These are phyloP conservation scores for Eumaeus atala DNA, from an alignment of 1,140 invertebrate genomes.

Conservation along the genomic window DNA sequence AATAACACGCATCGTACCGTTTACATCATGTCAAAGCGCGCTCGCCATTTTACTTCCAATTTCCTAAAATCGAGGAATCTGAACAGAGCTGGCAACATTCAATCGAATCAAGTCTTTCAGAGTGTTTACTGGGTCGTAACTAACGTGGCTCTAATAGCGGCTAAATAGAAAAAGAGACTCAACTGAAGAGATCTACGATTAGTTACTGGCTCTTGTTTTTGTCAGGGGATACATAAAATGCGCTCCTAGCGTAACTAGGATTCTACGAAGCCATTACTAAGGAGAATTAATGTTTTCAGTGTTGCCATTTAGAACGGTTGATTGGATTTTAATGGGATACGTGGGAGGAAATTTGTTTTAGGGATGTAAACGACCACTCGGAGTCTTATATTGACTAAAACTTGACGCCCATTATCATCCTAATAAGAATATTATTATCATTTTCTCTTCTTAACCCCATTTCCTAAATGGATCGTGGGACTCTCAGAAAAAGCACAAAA, in stretches of 20 bases:
- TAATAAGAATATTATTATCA: too few relatives aligned
- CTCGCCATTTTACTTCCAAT: slow-evolving; percentile 5
- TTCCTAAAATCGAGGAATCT: slow-evolving; percentile 6
- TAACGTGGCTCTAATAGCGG: slow-evolving; percentile 21
- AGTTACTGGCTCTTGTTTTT: slow-evolving; percentile 19
- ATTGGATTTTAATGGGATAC: too few relatives aligned
- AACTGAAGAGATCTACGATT: slow-evolving; percentile 7
- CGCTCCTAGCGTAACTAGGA: background rate
- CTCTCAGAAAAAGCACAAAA: too few relatives aligned
- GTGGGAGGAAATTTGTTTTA: too few relatives aligned
- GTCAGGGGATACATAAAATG: slow-evolving; percentile 12
- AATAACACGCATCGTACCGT: background rate
- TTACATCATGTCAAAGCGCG: background rate
- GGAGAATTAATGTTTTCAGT: too few relatives aligned
- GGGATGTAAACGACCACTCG: too few relatives aligned
- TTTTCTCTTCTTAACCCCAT: too few relatives aligned
- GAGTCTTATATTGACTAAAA: too few relatives aligned
- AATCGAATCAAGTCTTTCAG: slow-evolving; percentile 13
- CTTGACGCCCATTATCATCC: too few relatives aligned
- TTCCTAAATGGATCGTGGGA: too few relatives aligned
- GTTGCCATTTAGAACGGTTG: too few relatives aligned
- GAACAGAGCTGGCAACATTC: slow-evolving; percentile 12
- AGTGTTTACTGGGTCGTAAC: slow-evolving; percentile 18
- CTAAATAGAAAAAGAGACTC: slow-evolving; percentile 19
- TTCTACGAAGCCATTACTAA: too few relatives aligned